These are phyloP conservation scores for Fregetta grallaria DNA, from an alignment of 2,113 vertebrate species.

Conservation along the genomic window DNA sequence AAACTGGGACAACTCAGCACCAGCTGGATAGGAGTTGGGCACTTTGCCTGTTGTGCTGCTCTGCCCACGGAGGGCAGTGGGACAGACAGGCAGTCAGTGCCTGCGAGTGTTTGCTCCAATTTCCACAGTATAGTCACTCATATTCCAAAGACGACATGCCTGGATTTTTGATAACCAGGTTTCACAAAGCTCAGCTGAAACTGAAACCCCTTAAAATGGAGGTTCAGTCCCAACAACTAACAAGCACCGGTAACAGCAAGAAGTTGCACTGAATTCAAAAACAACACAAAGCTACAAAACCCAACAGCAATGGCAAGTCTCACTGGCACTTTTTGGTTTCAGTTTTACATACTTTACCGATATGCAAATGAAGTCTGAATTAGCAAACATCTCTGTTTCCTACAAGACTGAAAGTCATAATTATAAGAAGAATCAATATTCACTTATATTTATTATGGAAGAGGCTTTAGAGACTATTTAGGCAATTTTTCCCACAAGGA, in stretches of 20 bases:
- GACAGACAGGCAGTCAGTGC: not conserved
- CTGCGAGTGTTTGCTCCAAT: fast-evolving
- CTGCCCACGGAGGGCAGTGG: fast-evolving
- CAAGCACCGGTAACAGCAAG: not conserved
- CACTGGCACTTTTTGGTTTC: not conserved
- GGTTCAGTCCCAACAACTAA: not conserved
- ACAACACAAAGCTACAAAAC: not conserved
- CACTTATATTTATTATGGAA: not conserved
- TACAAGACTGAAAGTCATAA: not conserved
- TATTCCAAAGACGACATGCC: not conserved
- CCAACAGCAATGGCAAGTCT: not conserved
- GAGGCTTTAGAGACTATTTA: not conserved
- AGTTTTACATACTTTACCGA: not conserved
- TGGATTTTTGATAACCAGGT: not conserved
- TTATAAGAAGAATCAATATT: not conserved
- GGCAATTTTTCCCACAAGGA: not conserved
- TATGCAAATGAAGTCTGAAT: not conserved
- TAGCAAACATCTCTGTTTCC: not conserved
- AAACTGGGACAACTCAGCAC: not conserved
- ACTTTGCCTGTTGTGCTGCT: fast-evolving
- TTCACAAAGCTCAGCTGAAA: not conserved
- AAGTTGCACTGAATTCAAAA: not conserved
- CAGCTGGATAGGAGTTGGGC: not conserved
- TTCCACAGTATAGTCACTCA: not conserved
- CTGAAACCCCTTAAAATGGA: not conserved